Conservation (phyloP, 1,140 invertebrate species). For the Pogonomyrmex californicus region DNA sequence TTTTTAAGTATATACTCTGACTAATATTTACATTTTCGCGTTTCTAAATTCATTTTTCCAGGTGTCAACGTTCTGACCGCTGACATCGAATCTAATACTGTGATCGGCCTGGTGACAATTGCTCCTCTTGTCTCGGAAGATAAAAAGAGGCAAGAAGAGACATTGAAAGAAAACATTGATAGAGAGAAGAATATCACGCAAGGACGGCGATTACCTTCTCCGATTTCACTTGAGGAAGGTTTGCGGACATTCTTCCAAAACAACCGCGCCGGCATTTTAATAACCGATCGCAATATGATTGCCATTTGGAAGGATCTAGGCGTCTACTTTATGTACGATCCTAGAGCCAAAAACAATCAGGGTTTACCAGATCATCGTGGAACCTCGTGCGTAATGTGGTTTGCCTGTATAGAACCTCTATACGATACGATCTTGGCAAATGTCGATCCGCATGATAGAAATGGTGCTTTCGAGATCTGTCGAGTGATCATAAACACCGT, state of each 20-base stretch:
- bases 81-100: slow-evolving; percentile 77
- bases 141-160: slow-evolving; percentile 63
- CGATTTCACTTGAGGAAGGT: slow-evolving; percentile 79
- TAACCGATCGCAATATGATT: slow-evolving; percentile 72
- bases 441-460: slow-evolving; percentile 79
- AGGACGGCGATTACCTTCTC: slow-evolving; percentile 66
- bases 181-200: slow-evolving; percentile 66
- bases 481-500: slow-evolving; percentile 78
- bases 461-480: slow-evolving; percentile 76
- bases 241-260: slow-evolving; percentile 78
- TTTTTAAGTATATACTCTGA: not conserved
- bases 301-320: slow-evolving; percentile 83
- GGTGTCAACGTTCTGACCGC: slow-evolving; percentile 80
- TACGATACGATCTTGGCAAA: slow-evolving; percentile 76
- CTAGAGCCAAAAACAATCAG: slow-evolving; percentile 72
- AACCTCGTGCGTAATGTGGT: slow-evolving; percentile 81
- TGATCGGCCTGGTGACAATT: slow-evolving; percentile 75
- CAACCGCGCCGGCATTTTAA: slow-evolving; percentile 80
- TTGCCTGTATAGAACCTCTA: slow-evolving; percentile 80
- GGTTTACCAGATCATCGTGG: slow-evolving; percentile 72
- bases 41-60: slow-evolving; percentile 30
- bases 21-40: not conserved
- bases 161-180: too few relatives aligned
- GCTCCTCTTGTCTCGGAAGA: slow-evolving; percentile 72
- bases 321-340: slow-evolving; percentile 82